These are phyloP conservation scores for Nomada goodeniana DNA, from an alignment of 2,888 invertebrate species.

Conservation along the genomic window DNA sequence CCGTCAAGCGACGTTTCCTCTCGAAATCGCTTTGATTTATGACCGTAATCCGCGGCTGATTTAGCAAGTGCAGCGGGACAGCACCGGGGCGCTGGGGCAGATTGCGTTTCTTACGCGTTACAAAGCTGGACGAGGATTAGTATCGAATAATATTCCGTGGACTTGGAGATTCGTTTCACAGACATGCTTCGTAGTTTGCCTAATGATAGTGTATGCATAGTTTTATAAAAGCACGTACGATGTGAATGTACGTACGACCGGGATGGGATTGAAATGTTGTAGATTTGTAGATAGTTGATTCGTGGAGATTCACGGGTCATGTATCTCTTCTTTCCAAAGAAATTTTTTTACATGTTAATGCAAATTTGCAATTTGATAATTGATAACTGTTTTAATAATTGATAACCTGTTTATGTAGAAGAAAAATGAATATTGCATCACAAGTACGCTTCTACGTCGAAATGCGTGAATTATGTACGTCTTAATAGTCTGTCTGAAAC, in stretches of 20 bases:
- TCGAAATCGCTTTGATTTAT: constrained; percentile 32
- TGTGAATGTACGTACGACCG: neutral
- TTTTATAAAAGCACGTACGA: neutral
- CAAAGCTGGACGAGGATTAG: constrained; percentile 35
- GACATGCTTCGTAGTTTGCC: constrained; percentile 8
- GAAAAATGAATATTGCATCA: too few relatives aligned
- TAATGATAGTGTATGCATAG: neutral
- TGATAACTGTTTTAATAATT: too few relatives aligned
- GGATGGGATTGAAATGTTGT: too few relatives aligned
- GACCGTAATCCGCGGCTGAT: constrained; percentile 34
- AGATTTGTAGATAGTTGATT: too few relatives aligned
- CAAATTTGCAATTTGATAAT: too few relatives aligned
- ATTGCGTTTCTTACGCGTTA: constrained; percentile 40
- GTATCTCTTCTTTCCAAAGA: too few relatives aligned
- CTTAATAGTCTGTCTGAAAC: too few relatives aligned
- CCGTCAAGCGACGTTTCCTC: neutral
- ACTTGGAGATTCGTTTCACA: constrained; percentile 28
- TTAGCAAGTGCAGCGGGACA: constrained; percentile 10
- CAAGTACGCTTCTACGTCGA: too few relatives aligned
- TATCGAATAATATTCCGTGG: constrained; percentile 24
- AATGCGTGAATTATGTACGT: too few relatives aligned
- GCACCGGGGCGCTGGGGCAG: constrained; percentile 17
- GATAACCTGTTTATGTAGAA: too few relatives aligned
- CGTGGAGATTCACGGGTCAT: too few relatives aligned
- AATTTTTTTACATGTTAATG: too few relatives aligned